Base-by-base conservation (phyloP, 2,888 invertebrate species). In the Octodonta nipae region DNA sequence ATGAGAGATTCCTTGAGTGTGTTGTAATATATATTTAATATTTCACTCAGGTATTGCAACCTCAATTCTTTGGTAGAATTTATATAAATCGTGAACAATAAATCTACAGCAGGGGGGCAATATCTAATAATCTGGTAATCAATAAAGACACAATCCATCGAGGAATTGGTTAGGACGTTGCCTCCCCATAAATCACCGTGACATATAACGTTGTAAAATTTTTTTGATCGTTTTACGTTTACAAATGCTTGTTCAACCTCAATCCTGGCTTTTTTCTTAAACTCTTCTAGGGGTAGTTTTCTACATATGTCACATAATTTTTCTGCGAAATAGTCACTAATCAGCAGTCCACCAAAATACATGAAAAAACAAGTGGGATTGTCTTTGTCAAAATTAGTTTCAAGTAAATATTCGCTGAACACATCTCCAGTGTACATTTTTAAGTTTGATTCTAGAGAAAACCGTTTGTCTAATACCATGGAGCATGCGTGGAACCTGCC, bases 101-200 rank as follows among this genome's bases (percentile, higher is more conserved):
- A 59, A 46, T 81, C 80, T 17, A 74, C 62, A 13, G 72, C 68
- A 1, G 75, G 72, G 1, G 78, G 75, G 11, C 70, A 70, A 51
- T 73, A 78, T 24, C 52, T 38, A n/a, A 46, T 42, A 2, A 44
- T 35, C 42, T 56, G 54, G 35, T 44, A 58, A 42, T 56, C 55
- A 5, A 56, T 36, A 13, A 57, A 38, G 31, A 46, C 48, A 24
- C 33, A 17, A n/a, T 22, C 12, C 7, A 13, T 17, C 11, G 32
- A 28, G 7, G 28, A 22, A 15, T 28, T 26, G 14, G 46, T 41
- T 17, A 52, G 49, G 5, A 52, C 36, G 38, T 58, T 56, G 26
- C 47, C 49, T 5, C 41, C 36, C 47, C 56, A 54, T 35, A 56
- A 29, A 42, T 60, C 57, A 20, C 57, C 57, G 36, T 60, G 58